These are phyloP conservation scores for Palloptera scutellata DNA, from an alignment of 2,888 invertebrate species.

Conservation along the genomic window DNA sequence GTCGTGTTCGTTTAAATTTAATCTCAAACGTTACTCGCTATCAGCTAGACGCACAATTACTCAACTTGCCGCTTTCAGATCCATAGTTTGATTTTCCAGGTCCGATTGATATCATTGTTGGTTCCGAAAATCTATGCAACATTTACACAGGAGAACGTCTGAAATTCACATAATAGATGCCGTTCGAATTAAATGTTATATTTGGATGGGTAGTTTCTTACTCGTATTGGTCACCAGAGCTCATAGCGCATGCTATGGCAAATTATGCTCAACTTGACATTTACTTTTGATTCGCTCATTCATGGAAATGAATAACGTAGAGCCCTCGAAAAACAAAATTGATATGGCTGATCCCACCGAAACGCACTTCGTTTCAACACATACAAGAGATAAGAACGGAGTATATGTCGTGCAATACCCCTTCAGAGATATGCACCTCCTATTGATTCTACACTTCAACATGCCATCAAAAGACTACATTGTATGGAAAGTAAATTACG, in stretches of 20 bases:
- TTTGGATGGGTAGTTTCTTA: constrained; percentile 34
- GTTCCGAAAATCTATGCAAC: constrained; percentile 31
- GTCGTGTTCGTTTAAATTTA: constrained; percentile 20
- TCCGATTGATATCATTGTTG: constrained; percentile 32
- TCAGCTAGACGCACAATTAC: constrained; percentile 12
- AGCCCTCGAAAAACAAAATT: not conserved
- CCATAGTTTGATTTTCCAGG: constrained; percentile 30
- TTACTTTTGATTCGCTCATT: constrained; percentile 14
- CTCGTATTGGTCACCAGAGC: constrained; percentile 12
- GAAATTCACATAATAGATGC: constrained; percentile 4
- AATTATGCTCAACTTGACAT: not conserved
- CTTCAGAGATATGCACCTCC: constrained; percentile 24
- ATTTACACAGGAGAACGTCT: constrained; percentile 27
- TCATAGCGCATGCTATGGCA: not conserved
- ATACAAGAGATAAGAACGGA: constrained; percentile 28
- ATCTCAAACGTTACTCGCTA: not conserved
- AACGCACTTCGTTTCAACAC: constrained; percentile 26
- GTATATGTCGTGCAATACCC: constrained; percentile 34
- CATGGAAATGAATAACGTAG: constrained; percentile 27
- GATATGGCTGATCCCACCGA: constrained; percentile 27
- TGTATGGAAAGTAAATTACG: constrained; percentile 31
- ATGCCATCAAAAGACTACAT: constrained; percentile 21
- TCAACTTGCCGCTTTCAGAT: constrained; percentile 26
- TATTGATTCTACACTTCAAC: constrained; percentile 21
- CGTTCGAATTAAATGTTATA: constrained; percentile 1